phyloP scores from a whole-genome alignment of 1,140 invertebrate genomes.

The Oncopodura yosiiana region DNA sequence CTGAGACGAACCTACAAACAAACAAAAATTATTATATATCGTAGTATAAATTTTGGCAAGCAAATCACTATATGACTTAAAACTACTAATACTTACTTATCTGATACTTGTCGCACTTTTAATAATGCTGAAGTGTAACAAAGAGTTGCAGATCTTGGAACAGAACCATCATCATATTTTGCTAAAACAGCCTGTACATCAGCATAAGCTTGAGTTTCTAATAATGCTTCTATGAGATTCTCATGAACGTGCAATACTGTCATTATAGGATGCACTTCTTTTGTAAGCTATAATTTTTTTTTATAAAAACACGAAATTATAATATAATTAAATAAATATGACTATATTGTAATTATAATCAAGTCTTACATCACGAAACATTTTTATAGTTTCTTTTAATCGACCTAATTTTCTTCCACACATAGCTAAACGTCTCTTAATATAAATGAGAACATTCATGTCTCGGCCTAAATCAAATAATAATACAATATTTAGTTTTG shows the following conservation, averaged over 20 bases:
- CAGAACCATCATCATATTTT: constrained; percentile 90
- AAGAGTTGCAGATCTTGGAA: constrained; percentile 94
- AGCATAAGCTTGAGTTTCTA: constrained; percentile 93
- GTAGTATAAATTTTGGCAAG: background rate
- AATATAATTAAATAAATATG: background rate
- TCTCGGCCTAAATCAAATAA: constrained; percentile 54
- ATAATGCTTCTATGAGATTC: constrained; percentile 88
- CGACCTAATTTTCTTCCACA: constrained; percentile 88
- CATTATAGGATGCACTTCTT: constrained; percentile 94
- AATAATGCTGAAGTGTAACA: constrained; percentile 92
- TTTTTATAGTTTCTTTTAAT: constrained; percentile 89
- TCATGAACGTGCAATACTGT: constrained; percentile 94
- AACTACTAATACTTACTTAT: constrained; percentile 55
- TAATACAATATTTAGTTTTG: background rate
- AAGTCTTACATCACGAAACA: constrained; percentile 75
- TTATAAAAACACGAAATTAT: constrained; percentile 3
- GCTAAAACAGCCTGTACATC: constrained; percentile 93
- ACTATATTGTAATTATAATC: constrained; percentile 1
- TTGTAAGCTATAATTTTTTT: constrained; percentile 57
- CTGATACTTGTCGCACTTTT: constrained; percentile 83
- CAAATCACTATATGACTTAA: constrained; percentile 1
- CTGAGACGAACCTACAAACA: constrained; percentile 43
- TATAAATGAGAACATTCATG: constrained; percentile 90
- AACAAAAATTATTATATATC: background rate
- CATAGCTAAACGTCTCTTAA: constrained; percentile 89